Percentiles rank a stretch among this genome's conserved stretches.
Conservation (phyloP, 2,888 invertebrate genomes). For the Bembecia ichneumoniformis region DNA sequence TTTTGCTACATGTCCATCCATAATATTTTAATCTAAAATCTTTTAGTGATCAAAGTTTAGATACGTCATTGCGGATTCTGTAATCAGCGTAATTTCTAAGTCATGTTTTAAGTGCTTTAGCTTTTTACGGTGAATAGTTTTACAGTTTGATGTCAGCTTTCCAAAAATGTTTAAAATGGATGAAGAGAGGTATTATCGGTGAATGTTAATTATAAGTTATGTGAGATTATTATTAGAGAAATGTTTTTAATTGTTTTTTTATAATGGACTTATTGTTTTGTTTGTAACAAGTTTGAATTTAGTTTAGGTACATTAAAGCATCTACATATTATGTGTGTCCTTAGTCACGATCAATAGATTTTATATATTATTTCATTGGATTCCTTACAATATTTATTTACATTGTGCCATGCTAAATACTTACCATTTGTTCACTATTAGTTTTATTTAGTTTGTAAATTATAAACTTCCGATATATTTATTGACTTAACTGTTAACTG, state of each 20-base stretch:
- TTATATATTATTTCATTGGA: constrained; percentile 23
- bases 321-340: constrained; percentile 31
- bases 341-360: constrained; percentile 33
- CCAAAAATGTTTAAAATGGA: constrained; percentile 35
- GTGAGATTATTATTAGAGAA: constrained; percentile 34
- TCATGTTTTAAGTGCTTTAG: constrained; percentile 55
- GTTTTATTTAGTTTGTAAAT: constrained; percentile 39
- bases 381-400: constrained; percentile 37
- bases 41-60: constrained; percentile 50
- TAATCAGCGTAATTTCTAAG: constrained; percentile 51
- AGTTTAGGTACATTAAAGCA: constrained; percentile 31
- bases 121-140: constrained; percentile 58
- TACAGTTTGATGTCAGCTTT: constrained; percentile 69
- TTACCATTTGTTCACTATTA: constrained; percentile 49
- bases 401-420: constrained; percentile 47
- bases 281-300: constrained; percentile 32
- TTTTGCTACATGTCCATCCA: constrained; percentile 65
- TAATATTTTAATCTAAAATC: constrained; percentile 41
- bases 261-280: constrained; percentile 28
- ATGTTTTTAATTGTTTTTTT: constrained; percentile 25
- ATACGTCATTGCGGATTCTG: constrained; percentile 42
- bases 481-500: not conserved
- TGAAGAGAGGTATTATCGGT: constrained; percentile 41
- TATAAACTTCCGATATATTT: not conserved
- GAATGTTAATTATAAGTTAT: constrained; percentile 55